These are phyloP conservation scores for Ceratoteleas bidentatus DNA, from an alignment of 1,140 invertebrate genomes.

Conservation along the genomic window DNA sequence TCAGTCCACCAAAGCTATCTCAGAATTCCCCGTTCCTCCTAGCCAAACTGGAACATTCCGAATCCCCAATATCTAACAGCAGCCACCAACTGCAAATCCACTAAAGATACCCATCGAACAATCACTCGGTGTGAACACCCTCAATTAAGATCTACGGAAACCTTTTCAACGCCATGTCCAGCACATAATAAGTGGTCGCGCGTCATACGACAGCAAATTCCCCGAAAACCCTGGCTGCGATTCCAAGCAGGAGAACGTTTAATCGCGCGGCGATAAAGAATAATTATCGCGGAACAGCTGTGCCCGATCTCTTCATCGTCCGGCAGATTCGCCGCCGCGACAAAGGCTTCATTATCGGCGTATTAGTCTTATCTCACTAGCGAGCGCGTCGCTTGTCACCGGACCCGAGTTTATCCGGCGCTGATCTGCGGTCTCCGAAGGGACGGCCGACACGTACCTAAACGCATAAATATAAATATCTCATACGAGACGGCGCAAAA, in stretches of 20 bases:
- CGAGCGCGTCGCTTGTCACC: slow-evolving; percentile 49
- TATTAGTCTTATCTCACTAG: slow-evolving; percentile 61
- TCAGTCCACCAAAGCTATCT: too few relatives aligned
- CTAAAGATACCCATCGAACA: too few relatives aligned
- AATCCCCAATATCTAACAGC: too few relatives aligned
- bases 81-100: too few relatives aligned
- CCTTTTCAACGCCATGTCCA: too few relatives aligned
- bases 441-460: slow-evolving; percentile 44
- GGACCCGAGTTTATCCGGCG: slow-evolving; percentile 48
- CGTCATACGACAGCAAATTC: neutral
- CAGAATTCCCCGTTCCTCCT: too few relatives aligned
- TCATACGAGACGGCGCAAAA: slow-evolving; percentile 39
- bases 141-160: too few relatives aligned
- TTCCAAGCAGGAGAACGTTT: slow-evolving; percentile 10
- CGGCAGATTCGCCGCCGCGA: slow-evolving; percentile 29
- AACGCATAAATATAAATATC: slow-evolving; percentile 65
- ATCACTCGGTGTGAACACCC: too few relatives aligned
- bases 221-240: neutral
- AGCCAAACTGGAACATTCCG: too few relatives aligned
- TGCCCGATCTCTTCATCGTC: slow-evolving; percentile 31
- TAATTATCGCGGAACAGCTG: slow-evolving; percentile 40
- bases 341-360: slow-evolving; percentile 65
- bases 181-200: neutral
- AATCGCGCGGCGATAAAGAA: slow-evolving; percentile 24
- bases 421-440: slow-evolving; percentile 40